phyloP scores from a whole-genome alignment of 2,888 invertebrate species.

The Sarcophaga subvicina region DNA sequence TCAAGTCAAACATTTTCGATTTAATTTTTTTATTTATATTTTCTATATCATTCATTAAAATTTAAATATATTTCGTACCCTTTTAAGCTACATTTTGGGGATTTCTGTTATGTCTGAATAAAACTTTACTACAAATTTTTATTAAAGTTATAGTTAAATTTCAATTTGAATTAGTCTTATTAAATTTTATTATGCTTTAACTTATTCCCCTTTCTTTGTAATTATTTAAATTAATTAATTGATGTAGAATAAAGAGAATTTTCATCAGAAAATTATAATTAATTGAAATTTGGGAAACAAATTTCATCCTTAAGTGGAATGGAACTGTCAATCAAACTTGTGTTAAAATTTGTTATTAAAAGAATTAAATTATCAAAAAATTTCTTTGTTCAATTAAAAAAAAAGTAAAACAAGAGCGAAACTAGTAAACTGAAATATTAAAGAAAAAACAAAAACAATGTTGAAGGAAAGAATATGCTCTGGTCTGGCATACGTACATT shows the following conservation, averaged over 20 bases:
- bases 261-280: conserved; percentile 20
- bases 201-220: not conserved
- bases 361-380: conserved; percentile 49
- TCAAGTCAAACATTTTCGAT: too few species aligned
- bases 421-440: not conserved
- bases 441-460: conserved; percentile 9
- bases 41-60: not conserved
- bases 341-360: conserved; percentile 52
- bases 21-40: too few species aligned
- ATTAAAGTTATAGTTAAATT: too few species aligned
- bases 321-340: conserved; percentile 60
- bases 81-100: too few species aligned
- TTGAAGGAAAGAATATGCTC: conserved; percentile 38
- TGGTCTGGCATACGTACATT: conserved; percentile 5
- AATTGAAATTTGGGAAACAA: conserved; percentile 31
- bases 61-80: not conserved
- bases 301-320: not conserved
- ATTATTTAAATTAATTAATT: too few species aligned
- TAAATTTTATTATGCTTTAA: not conserved
- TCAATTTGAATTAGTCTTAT: too few species aligned
- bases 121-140: too few species aligned
- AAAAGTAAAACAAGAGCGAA: conserved; percentile 10
- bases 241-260: not conserved
- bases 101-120: too few species aligned
- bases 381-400: conserved; percentile 17